Percentiles rank a stretch among this genome's conserved stretches.
These are phyloP conservation scores for Clepsis dumicolana DNA, from an alignment of 2,888 invertebrate species.

Conservation along the genomic window DNA sequence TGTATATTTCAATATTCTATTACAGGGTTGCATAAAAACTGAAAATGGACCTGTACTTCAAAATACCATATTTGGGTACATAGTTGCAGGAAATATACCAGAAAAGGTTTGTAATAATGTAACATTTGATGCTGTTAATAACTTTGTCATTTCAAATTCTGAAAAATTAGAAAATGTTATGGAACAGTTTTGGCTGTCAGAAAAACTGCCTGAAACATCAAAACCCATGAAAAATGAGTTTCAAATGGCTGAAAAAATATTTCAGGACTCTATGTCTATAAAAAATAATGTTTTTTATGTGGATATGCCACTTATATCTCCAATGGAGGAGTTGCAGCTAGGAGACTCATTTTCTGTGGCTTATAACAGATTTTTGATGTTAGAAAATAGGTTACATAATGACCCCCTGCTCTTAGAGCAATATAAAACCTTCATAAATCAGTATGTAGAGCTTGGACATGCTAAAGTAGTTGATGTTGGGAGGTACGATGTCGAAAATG, in stretches of 20 bases:
- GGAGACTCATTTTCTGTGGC: slow-evolving; percentile 16
- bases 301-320: slow-evolving; percentile 30
- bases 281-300: slow-evolving; percentile 35
- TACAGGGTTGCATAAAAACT: slow-evolving; percentile 35
- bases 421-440: slow-evolving; percentile 19
- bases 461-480: slow-evolving; percentile 10
- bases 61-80: slow-evolving; percentile 46
- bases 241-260: slow-evolving; percentile 30
- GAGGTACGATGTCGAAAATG: slow-evolving; percentile 15
- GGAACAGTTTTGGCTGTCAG: slow-evolving; percentile 47
- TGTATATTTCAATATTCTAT: slow-evolving; percentile 42
- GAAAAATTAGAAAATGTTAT: slow-evolving; percentile 46
- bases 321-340: slow-evolving; percentile 34
- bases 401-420: slow-evolving; percentile 5
- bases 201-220: slow-evolving; percentile 40
- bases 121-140: slow-evolving; percentile 22
- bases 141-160: slow-evolving; percentile 34
- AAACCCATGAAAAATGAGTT: slow-evolving; percentile 11
- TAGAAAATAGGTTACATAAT: slow-evolving; percentile 11
- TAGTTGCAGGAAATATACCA: slow-evolving; percentile 40
- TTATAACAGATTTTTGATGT: slow-evolving; percentile 9
- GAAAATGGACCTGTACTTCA: slow-evolving; percentile 42
- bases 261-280: slow-evolving; percentile 21
- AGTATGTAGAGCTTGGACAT: slow-evolving; percentile 18
- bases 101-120: slow-evolving; percentile 1